These are phyloP conservation scores for Melangyna quadrimaculata DNA, from an alignment of 2,888 invertebrate species.

Conservation along the genomic window DNA sequence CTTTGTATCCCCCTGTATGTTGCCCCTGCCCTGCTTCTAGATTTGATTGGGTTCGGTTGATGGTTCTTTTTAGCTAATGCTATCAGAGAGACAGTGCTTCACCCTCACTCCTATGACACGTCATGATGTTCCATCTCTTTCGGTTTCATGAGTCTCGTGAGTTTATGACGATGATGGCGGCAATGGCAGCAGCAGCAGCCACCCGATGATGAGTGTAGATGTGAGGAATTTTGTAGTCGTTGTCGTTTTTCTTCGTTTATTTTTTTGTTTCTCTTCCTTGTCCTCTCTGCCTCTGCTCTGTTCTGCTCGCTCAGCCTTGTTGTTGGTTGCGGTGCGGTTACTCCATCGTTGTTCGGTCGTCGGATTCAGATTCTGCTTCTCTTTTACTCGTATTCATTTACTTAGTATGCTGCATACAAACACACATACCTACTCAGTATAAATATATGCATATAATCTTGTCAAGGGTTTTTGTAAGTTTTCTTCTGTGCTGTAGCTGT, in stretches of 20 bases:
- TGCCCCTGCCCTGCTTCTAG: background rate
- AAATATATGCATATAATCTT: conserved; percentile 64
- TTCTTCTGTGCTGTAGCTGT: conserved; percentile 51
- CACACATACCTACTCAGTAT: conserved; percentile 10
- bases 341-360: conserved; percentile 31
- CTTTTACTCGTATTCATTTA: conserved; percentile 41
- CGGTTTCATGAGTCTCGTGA: conserved; percentile 67
- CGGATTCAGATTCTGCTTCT: conserved; percentile 20
- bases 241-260: conserved; percentile 32
- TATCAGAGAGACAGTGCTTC: conserved; percentile 21
- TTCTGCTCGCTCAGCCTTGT: background rate
- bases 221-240: conserved; percentile 57
- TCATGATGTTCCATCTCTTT: conserved; percentile 44
- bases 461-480: conserved; percentile 70
- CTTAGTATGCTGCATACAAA: conserved; percentile 21
- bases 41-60: conserved; percentile 13
- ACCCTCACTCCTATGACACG: conserved; percentile 36
- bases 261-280: conserved; percentile 11
- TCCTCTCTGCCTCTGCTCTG: background rate
- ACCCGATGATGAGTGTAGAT: conserved; percentile 49
- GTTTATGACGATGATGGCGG: conserved; percentile 61
- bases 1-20: conserved; percentile 6
- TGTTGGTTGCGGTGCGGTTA: conserved; percentile 52
- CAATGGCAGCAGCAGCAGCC: conserved; percentile 39
- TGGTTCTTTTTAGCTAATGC: conserved; percentile 48